A percentile compares a stretch with the other conserved stretches of the same genome.
Conservation (phyloP, 2,888 invertebrate species). For the Nephrocerus scutellatus region DNA sequence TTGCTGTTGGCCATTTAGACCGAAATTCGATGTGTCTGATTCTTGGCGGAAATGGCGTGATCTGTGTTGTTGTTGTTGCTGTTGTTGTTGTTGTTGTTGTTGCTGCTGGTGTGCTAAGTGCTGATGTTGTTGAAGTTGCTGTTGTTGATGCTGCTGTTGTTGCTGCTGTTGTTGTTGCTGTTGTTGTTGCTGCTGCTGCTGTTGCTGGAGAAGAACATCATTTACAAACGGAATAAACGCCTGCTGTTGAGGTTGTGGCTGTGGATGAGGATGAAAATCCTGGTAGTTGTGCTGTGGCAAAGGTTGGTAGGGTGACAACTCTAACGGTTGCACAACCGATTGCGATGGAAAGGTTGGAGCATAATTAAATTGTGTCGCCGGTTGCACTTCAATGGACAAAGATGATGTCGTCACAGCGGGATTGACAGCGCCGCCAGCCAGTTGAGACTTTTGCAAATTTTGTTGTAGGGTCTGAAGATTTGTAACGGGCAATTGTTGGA, state of each 20-base stretch:
- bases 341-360: constrained; percentile 28
- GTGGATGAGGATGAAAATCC: constrained; percentile 28
- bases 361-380: constrained; percentile 40
- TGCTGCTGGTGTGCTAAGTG: constrained; percentile 30
- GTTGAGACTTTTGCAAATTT: constrained; percentile 18
- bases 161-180: constrained; percentile 30
- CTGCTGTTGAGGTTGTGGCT: constrained; percentile 22
- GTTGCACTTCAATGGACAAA: constrained; percentile 36
- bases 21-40: constrained; percentile 57
- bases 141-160: constrained; percentile 31
- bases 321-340: constrained; percentile 22
- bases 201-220: constrained; percentile 26
- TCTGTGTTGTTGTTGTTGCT: constrained; percentile 36
- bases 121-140: constrained; percentile 29
- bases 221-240: constrained; percentile 22
- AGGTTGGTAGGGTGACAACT: constrained; percentile 33
- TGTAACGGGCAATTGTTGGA: constrained; percentile 9
- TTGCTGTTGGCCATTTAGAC: constrained; percentile 50
- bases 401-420: constrained; percentile 15
- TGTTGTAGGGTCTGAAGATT: constrained; percentile 18
- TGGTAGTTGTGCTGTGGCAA: constrained; percentile 36
- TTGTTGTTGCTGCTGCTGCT: constrained; percentile 32
- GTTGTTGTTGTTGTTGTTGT: constrained; percentile 41
- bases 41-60: constrained; percentile 53
- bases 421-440: constrained; percentile 9